Percentiles rank a stretch among this genome's conserved stretches.
These are phyloP conservation scores for Penaeus vannamei DNA, from an alignment of 1,140 invertebrate species.

Conservation along the genomic window DNA sequence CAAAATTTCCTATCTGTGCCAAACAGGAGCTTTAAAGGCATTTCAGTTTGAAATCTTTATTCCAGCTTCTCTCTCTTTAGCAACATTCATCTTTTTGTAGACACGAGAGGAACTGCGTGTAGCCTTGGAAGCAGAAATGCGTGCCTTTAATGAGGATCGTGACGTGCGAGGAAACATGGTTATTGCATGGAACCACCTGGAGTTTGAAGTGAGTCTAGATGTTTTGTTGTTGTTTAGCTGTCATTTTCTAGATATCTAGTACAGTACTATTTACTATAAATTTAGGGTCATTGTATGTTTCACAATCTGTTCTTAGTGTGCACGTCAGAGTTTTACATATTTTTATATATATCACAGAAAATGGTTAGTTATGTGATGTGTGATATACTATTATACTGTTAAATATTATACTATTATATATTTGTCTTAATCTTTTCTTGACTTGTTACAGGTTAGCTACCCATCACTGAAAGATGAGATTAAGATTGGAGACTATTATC, in stretches of 20 bases:
- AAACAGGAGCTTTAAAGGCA: too few relatives aligned
- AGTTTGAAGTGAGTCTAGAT: conserved; percentile 81
- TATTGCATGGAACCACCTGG: conserved; percentile 98
- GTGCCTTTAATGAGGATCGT: conserved; percentile 90
- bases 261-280: background rate
- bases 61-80: too few relatives aligned
- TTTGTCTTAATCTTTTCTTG: conserved; percentile 67
- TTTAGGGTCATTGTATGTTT: background rate
- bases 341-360: too few relatives aligned
- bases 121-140: conserved; percentile 93
- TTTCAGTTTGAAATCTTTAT: too few relatives aligned
- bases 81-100: conserved; percentile 73
- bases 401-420: background rate
- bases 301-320: background rate
- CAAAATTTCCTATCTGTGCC: too few relatives aligned
- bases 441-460: conserved; percentile 80
- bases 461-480: conserved; percentile 95
- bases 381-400: conserved; percentile 29
- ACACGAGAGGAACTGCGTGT: conserved; percentile 95
- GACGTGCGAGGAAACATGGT: conserved; percentile 82
- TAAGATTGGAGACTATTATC: conserved; percentile 98
- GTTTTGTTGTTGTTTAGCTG: background rate
- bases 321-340: too few relatives aligned
- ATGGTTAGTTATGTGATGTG: background rate
- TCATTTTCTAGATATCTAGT: background rate